Base-by-base conservation (phyloP, 1,140 invertebrate genomes). In the Tribolium castaneum region DNA sequence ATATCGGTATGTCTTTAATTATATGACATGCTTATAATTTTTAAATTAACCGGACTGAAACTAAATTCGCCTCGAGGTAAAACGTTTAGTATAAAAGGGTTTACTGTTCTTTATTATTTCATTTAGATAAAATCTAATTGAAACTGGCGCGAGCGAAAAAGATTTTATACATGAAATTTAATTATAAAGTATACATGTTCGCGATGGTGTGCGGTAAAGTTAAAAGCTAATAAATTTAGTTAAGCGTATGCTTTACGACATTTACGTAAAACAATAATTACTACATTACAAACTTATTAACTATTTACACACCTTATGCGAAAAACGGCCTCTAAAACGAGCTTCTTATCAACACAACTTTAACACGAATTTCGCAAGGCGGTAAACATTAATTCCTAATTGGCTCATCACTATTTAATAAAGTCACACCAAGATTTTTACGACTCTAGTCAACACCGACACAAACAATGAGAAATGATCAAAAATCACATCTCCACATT, bases 101-200 rank as follows among this genome's bases (percentile, higher is more conserved):
- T 78, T 62, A 71, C 76, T 72, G 70, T 80, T 78, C 79, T 82
- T 82, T 80, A 79, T 82, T 82, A 82, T 80, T 78, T 82, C 79
- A 80, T 80, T 82, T 80, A 80, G 79, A 82, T 82, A 82, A 82
- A 81, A 82, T 82, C 77, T 80, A 82, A 82, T 82, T 82, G 75
- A 78, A 80, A 82, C 77, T 74, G 70, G 76, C 66, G 77, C 16
- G 45, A 74, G 76, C 76, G 76, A 77, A 77, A 77, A 77, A 77
- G 76, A 77, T 77, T 77, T 77, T 77, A 75, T 54, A 52, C 76
- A 72, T 77, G 76, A 71, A 77, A 77, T 77, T 77, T 77, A 77
- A 77, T 77, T 77, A 77, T 77, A 54, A 72, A 72, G 66, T 71
- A 77, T 77, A 71, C 76, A 71, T 72, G 76, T 72, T 72, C 70